Evolutionary conservation across 2,888 invertebrate genomes (phyloP), one percentile per base, ranked within the genome.

Genomic region (Sarcophaga rosellei): DNA sequence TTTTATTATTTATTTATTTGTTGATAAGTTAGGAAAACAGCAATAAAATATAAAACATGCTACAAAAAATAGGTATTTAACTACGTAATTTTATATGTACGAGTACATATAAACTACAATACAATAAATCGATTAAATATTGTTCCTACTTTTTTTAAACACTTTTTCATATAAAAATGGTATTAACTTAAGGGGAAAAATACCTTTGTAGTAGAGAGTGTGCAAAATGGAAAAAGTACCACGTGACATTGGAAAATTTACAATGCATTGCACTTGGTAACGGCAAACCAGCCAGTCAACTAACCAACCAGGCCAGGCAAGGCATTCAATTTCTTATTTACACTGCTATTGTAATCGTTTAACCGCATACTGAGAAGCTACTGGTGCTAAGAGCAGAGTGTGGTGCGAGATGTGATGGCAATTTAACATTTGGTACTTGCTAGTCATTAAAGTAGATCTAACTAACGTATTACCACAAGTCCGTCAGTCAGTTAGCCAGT

Each of bases 221-320:
- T 70, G 59, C 65, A 82, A 74, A 35, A 69, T 70, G 4, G 57
- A 81, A 47, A 6, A 66, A 66, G 12, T 75, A 86, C 80, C 86
- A 83, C 86, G 86, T 86, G 86, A 83, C 83, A 83, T 76, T 86
- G 86, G 80, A 83, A 80, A 80, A 73, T 35, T 75, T 65, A 78
- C 57, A 86, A 84, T 75, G 74, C 70, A 86, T 83, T 57, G 57
- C 73, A 78, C 84, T 75, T 84, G 70, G 81, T 78, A 84, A 86
- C 83, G 83, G 68, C 82, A 80, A 53, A 73, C 53, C 25, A 61
- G 35, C 65, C 53, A 61, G 73, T 53, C 21, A 35, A 73, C 21
- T 61, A 72, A 47, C 4, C 15, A 66, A 17, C 21, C 21, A 23
- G 5, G 6, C n/a, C n/a, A 70, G 17, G 17, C 3, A n/a, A 73